These are phyloP conservation scores for Heliothis subflexa DNA, from an alignment of 1,140 invertebrate genomes.

Conservation along the genomic window DNA sequence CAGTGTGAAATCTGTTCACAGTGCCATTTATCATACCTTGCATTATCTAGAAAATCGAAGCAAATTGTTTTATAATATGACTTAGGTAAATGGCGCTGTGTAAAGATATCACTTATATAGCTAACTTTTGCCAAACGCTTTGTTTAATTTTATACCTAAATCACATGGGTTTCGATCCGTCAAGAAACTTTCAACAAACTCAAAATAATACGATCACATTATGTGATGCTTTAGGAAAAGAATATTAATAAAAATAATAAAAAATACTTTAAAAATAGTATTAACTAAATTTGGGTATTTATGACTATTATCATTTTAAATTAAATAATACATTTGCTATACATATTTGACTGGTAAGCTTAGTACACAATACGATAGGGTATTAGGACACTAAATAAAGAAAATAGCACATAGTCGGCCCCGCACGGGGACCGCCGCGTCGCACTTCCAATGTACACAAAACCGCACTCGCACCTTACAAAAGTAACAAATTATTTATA, in stretches of 20 bases:
- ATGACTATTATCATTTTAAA: constrained; percentile 84
- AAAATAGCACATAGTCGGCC: constrained; percentile 75
- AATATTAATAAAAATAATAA: constrained; percentile 66
- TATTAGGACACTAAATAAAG: constrained; percentile 80
- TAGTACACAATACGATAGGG: constrained; percentile 80
- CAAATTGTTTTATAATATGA: constrained; percentile 47
- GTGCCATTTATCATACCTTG: constrained; percentile 44
- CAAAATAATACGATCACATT: constrained; percentile 78
- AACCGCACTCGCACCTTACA: constrained; percentile 76
- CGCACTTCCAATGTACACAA: constrained; percentile 70
- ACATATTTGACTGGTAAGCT: constrained; percentile 84
- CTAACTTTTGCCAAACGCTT: constrained; percentile 59
- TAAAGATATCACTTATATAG: constrained; percentile 53
- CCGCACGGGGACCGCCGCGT: constrained; percentile 55
- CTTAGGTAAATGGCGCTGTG: constrained; percentile 41
- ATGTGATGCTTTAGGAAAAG: constrained; percentile 78
- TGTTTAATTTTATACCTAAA: constrained; percentile 65
- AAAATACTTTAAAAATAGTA: constrained; percentile 74
- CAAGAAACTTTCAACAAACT: constrained; percentile 70
- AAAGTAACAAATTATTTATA: constrained; percentile 81
- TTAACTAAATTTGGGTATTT: constrained; percentile 86
- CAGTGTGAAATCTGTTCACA: constrained; percentile 47
- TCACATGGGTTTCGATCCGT: constrained; percentile 62
- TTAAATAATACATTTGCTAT: constrained; percentile 84
- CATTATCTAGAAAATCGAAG: constrained; percentile 50